Evolutionary conservation across 1,140 invertebrate genomes (phyloP).

Genomic region (Scaptomyza pallida): DNA sequence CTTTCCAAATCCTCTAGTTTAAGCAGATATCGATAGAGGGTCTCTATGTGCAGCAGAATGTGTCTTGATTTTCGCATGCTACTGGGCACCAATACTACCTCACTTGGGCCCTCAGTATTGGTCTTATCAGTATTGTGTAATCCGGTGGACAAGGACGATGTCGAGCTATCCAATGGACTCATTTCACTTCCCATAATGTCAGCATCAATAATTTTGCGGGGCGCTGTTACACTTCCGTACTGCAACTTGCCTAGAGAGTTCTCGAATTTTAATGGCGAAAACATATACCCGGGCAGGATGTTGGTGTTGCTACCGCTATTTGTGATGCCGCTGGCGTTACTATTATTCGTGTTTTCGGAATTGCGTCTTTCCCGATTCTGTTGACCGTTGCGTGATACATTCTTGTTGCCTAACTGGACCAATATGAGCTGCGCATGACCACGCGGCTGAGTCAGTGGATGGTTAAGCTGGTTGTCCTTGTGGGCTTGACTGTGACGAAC

Average conservation of each 20-base stretch:
- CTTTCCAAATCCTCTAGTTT: slow-evolving; percentile 90
- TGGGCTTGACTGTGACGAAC: slow-evolving; percentile 86
- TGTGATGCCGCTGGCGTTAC: slow-evolving; percentile 35
- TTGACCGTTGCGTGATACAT: slow-evolving; percentile 78
- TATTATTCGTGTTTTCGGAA: slow-evolving; percentile 81
- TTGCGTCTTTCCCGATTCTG: slow-evolving; percentile 85
- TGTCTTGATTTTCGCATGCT: slow-evolving; percentile 87
- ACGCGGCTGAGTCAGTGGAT: slow-evolving; percentile 85
- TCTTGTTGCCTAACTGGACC: slow-evolving; percentile 82
- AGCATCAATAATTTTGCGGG: slow-evolving; percentile 96
- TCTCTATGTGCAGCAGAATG: slow-evolving; percentile 92
- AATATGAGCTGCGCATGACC: slow-evolving; percentile 82
- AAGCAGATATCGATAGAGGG: slow-evolving; percentile 88
- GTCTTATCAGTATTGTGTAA: slow-evolving; percentile 34
- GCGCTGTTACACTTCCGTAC: slow-evolving; percentile 94
- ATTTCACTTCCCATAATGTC: slow-evolving; percentile 87
- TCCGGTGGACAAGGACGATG: slow-evolving; percentile 52
- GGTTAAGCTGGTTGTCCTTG: slow-evolving; percentile 87
- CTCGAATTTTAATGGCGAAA: slow-evolving; percentile 94
- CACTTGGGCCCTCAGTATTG: slow-evolving; percentile 31
- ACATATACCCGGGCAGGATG: slow-evolving; percentile 85
- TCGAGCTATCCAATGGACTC: slow-evolving; percentile 82
- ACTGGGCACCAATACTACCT: slow-evolving; percentile 59
- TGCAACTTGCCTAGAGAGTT: slow-evolving; percentile 95
- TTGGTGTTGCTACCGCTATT: slow-evolving; percentile 83